Evolutionary conservation across 1,140 invertebrate species (phyloP), one percentile per base, ranked within the genome.

Genomic region (Stegodyphus mimosarum): DNA sequence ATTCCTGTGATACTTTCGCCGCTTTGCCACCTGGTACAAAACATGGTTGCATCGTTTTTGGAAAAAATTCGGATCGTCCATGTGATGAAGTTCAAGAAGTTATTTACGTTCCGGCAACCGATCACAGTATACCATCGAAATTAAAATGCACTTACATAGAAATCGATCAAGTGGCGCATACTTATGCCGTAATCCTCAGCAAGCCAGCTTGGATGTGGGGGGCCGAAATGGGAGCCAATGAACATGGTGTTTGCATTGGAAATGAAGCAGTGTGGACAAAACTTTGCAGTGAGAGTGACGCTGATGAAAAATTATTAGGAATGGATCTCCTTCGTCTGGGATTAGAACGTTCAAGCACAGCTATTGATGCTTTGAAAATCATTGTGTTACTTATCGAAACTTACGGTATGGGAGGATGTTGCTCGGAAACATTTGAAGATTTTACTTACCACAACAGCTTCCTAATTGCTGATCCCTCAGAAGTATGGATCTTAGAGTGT

Each of bases 131-230:
- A n/a, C 90, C 90, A 11, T 87, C 87, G 7, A 92, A 91, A 88
- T 83, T 93, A 17, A 90, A 95, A 94, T 95, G 94, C 88, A 95
- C 94, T 50, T 94, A 95, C 88, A 94, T 95, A 84, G 92, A 93
- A 88, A 92, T 95, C 55, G 93, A 94, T 81, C 92, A 93, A 88
- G 89, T 91, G 3, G 87, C 89, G 3, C 90, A 92, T 74, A 93
- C 93, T 1, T 91, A 94, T 89, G 93, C 92, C 52, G 93, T 95
- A 0, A 93, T 95, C 83, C 89, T 95, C 50, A 95, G 94, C 87
- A 95, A 95, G 88, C 94, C 95, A 11, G 91, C 92, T 7, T 95
- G 94, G 94, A 94, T 94, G 93, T 95, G 94, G 94, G 95, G 95
- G 17, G 94, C 94, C 5, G 95, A 95, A 91, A 95, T 95, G 94